Percentiles rank a stretch among this genome's conserved stretches.
Conservation (phyloP, 2,113 vertebrate genomes). For the Tamias sibiricus region DNA sequence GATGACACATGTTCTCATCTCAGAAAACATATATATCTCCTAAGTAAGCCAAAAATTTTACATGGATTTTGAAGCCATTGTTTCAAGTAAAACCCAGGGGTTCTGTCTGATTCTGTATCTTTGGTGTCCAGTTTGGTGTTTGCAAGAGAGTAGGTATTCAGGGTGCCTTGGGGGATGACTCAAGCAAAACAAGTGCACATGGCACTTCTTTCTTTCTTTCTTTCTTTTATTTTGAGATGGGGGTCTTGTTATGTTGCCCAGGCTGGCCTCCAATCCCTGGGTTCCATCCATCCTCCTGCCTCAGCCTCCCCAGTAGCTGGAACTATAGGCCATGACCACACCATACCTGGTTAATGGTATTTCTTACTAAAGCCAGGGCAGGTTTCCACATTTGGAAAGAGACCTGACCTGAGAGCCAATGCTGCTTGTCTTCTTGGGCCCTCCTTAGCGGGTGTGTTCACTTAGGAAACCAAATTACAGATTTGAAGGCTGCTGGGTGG, state of each 20-base stretch:
- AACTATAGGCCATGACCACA: neutral
- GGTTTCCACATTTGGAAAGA: conserved; percentile 16
- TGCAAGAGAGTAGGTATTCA: neutral
- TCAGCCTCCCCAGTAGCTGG: neutral
- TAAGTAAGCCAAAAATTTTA: neutral
- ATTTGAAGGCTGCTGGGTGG: conserved; percentile 59
- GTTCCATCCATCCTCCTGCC: neutral
- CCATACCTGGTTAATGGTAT: neutral
- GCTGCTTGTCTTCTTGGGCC: conserved; percentile 29
- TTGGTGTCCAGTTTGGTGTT: neutral
- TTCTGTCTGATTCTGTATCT: neutral
- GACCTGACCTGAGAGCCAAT: conserved; percentile 2
- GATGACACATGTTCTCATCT: neutral
- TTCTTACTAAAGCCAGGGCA: conserved; percentile 40
- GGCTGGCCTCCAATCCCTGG: neutral
- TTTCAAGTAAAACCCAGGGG: neutral
- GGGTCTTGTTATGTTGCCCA: neutral
- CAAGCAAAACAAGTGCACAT: neutral
- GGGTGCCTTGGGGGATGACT: neutral
- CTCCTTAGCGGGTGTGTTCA: conserved; percentile 56
- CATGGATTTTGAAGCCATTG: conserved; percentile 16
- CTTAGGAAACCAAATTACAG: conserved; percentile 77
- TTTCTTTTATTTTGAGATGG: neutral
- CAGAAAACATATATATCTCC: neutral
- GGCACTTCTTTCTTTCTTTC: neutral